phyloP scores from a whole-genome alignment of 2,888 invertebrate genomes.

The Nasonovia ribisnigri region DNA sequence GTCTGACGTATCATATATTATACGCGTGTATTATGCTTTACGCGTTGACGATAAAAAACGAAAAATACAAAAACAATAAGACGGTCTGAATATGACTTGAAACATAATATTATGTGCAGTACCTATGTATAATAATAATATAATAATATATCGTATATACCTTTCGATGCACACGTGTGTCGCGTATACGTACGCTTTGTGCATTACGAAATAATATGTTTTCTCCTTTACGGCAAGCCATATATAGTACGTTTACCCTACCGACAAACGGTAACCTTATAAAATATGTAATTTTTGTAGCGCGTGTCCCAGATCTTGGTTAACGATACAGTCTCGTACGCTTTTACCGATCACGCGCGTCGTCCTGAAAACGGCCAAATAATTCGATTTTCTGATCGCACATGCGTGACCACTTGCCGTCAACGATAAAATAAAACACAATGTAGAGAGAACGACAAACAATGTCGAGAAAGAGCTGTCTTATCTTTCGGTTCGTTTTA shows the following conservation, averaged over 20 bases:
- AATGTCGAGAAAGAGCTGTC: neutral
- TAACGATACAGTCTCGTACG: neutral
- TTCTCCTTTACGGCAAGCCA: neutral
- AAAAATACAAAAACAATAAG: neutral
- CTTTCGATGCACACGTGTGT: neutral
- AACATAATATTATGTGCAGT: neutral
- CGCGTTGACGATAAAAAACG: neutral
- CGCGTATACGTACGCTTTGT: neutral
- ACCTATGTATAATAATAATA: no score
- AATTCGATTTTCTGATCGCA: constrained; percentile 27
- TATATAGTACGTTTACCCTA: neutral
- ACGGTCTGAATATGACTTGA: neutral
- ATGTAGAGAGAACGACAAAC: neutral
- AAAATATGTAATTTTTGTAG: neutral
- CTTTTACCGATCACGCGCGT: neutral
- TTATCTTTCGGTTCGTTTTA: neutral
- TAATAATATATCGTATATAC: neutral
- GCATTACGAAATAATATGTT: neutral
- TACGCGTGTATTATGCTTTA: neutral
- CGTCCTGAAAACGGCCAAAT: neutral
- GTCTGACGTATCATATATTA: neutral
- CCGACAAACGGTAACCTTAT: neutral
- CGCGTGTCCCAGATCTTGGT: neutral
- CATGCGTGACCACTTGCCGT: constrained; percentile 20
- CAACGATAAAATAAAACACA: neutral